phyloP scores from a whole-genome alignment of 2,888 invertebrate genomes.

The Dinocampus coccinellae region DNA sequence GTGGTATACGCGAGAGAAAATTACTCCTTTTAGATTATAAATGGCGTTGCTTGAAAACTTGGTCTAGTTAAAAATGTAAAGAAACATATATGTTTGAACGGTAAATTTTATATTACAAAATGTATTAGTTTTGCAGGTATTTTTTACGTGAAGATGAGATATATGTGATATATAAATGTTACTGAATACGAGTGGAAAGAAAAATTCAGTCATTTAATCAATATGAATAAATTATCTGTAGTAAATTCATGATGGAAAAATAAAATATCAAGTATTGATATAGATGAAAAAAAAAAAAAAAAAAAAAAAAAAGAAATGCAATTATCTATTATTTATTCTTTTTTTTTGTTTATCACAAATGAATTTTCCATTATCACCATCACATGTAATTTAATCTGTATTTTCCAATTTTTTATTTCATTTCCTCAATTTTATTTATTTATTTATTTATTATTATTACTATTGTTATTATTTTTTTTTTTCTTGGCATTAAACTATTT shows the following conservation, averaged over 20 bases:
- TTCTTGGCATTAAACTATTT: not conserved
- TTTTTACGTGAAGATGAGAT: not conserved
- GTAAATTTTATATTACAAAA: not conserved
- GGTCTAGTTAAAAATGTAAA: not conserved
- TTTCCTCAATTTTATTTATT: not conserved
- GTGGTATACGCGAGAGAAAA: not conserved
- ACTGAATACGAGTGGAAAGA: not conserved
- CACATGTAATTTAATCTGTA: not conserved
- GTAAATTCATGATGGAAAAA: no score
- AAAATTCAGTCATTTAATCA: not conserved
- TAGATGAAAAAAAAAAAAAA: not conserved
- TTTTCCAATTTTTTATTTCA: not conserved
- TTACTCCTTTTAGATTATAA: not conserved
- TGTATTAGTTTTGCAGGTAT: not conserved
- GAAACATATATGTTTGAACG: not conserved
- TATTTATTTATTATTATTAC: not conserved
- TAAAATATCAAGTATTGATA: no score
- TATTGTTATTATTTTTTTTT: not conserved
- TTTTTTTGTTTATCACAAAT: not conserved
- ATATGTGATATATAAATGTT: no score
- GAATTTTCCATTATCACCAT: not conserved
- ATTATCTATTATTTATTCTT: not conserved
- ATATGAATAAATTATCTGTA: not conserved
- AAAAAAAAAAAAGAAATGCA: not conserved
- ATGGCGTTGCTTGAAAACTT: not conserved